Conservation (phyloP, 2,113 vertebrate genomes). For the Callospermophilus lateralis region DNA sequence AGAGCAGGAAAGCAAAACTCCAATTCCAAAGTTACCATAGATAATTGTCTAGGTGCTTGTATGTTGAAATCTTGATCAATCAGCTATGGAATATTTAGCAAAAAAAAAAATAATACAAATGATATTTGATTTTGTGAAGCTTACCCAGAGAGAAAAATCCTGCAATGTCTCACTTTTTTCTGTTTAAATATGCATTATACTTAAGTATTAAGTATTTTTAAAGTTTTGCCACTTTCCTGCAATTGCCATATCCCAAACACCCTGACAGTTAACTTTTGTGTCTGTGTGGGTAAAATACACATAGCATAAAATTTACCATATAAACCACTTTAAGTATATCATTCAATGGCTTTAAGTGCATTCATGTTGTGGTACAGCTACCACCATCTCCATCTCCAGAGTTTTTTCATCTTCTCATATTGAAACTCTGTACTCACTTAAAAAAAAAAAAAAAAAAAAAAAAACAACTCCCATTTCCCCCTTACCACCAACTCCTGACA, state of each 20-base stretch:
- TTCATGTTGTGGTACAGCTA: neutral
- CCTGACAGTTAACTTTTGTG: neutral
- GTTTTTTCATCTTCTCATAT: neutral
- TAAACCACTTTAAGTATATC: neutral
- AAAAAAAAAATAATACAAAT: conserved; percentile 46
- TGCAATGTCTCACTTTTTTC: conserved; percentile 24
- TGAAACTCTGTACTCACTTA: neutral
- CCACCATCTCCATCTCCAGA: neutral
- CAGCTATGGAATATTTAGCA: conserved; percentile 9
- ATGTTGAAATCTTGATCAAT: conserved; percentile 42
- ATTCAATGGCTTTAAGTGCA: neutral
- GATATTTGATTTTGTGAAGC: conserved; percentile 44
- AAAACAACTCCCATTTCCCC: neutral
- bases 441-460: neutral
- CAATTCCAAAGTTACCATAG: neutral
- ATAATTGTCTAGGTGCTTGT: neutral
- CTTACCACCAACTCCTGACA: neutral
- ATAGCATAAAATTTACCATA: neutral
- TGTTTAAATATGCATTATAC: conserved; percentile 25
- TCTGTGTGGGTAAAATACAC: neutral
- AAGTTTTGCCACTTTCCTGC: neutral
- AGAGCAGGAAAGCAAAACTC: conserved; percentile 7
- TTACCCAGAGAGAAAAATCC: conserved; percentile 34
- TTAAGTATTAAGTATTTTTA: neutral
- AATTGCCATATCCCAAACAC: neutral